Conservation (phyloP, 23 tunicate species). For the Styela clava region DNA sequence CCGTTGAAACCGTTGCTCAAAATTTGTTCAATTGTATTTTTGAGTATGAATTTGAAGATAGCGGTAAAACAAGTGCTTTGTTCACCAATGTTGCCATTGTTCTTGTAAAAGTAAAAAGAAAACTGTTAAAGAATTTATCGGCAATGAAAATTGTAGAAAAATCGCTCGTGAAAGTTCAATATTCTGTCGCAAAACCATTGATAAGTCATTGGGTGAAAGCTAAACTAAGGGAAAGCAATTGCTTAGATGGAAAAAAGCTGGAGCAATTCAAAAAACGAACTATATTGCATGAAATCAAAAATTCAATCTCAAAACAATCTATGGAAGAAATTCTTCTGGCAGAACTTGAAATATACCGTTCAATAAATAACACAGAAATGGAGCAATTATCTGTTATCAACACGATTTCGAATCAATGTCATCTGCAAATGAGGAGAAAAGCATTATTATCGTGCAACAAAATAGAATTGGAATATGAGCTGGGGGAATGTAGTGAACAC, state of each 20-base stretch:
- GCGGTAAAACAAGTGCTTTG: not conserved
- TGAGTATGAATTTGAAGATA: not conserved
- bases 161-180: not conserved
- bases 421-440: not conserved
- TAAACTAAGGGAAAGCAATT: not conserved
- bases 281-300: not conserved
- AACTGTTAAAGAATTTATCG: not conserved
- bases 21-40: not conserved
- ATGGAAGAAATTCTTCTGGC: not conserved
- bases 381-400: not conserved
- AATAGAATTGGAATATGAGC: not conserved
- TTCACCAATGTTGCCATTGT: constrained; percentile 12
- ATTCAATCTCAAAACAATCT: not conserved
- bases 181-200: not conserved
- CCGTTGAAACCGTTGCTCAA: not conserved
- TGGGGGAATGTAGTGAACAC: not conserved
- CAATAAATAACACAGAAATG: not conserved
- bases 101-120: constrained; percentile 3
- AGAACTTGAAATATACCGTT: not conserved
- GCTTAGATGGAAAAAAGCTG: not conserved
- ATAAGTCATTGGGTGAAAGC: constrained; percentile 25
- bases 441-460: not conserved
- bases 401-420: not conserved
- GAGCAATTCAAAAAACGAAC: not conserved
- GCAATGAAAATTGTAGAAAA: constrained; percentile 18